Conservation (phyloP, 2,888 invertebrate genomes). For the Automeris io region DNA sequence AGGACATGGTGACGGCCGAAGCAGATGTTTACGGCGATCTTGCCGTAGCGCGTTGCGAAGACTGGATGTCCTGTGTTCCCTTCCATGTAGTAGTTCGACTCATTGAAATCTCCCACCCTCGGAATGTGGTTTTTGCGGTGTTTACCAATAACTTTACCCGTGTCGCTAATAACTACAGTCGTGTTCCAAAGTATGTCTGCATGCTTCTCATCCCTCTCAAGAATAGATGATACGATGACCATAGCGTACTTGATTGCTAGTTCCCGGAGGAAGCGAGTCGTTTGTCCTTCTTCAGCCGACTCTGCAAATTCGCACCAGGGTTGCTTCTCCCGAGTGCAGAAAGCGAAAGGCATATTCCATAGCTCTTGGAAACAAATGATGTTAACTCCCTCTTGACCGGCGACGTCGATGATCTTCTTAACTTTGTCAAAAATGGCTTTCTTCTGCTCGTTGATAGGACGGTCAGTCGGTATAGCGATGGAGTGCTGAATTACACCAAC, state of each 20-base stretch:
- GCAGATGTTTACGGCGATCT: slow-evolving; percentile 96
- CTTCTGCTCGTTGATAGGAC: slow-evolving; percentile 86
- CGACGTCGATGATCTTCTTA: slow-evolving; percentile 86
- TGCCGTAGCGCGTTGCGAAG: slow-evolving; percentile 90
- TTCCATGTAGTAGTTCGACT: slow-evolving; percentile 98
- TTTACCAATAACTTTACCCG: slow-evolving; percentile 94
- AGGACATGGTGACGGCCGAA: slow-evolving; percentile 98
- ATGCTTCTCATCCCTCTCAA: slow-evolving; percentile 93
- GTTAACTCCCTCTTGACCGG: slow-evolving; percentile 90
- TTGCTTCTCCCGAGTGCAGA: slow-evolving; percentile 96
- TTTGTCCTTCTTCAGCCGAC: slow-evolving; percentile 91
- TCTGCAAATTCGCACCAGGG: slow-evolving; percentile 99
- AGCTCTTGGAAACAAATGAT: slow-evolving; percentile 97
- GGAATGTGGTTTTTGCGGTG: slow-evolving; percentile 99
- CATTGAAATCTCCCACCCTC: slow-evolving; percentile 98
- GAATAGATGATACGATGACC: slow-evolving; percentile 96
- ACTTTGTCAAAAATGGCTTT: slow-evolving; percentile 88
- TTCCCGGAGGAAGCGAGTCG: slow-evolving; percentile 88
- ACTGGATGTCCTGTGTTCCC: slow-evolving; percentile 97
- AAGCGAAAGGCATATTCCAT: slow-evolving; percentile 99
- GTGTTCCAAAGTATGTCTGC: slow-evolving; percentile 97
- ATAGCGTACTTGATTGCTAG: slow-evolving; percentile 90
- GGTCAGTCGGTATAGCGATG: slow-evolving; percentile 86
- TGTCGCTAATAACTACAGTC: slow-evolving; percentile 93
- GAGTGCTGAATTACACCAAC: slow-evolving; percentile 94